Evolutionary conservation across 2,797 vertebrate species (phyloP), one percentile per base, ranked within the genome.

Genomic region (Diceros bicornis): DNA sequence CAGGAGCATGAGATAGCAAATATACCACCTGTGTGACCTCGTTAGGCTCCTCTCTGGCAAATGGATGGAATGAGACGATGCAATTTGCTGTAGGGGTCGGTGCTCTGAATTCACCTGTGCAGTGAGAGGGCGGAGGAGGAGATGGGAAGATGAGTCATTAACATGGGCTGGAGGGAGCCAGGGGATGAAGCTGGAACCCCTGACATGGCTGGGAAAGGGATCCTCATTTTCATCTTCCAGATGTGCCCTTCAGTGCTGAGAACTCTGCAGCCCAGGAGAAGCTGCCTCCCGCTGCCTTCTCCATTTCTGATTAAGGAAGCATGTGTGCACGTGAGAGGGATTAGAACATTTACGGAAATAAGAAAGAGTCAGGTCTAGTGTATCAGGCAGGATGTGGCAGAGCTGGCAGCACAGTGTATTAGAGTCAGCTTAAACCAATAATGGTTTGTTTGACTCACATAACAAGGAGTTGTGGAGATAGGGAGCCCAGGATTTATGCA

Each of bases 1-100:
- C 93, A 72, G 89, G 85, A 91, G 52, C 72, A 95, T 84, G 91
- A 34, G 87, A 61, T 7, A 52, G 13, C 50, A 94, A 93, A 72
- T 55, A 75, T 18, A 81, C 0, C 17, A 16, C 94, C 94, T n/a
- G 88, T 52, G 21, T 96, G 97, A 96, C 93, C 98, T 27, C n/a
- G 9, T 23, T 32, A 4, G 96, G 89, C 91, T 59, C 37, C 29
- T 32, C 1, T 32, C 12, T 32, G 47, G 75, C 4, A 50, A 66
- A 52, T 0, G 14, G 90, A 7, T 27, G 47, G 41, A 62, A 64
- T 2, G 29, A n/a, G 66, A 75, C 17, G 78, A 78, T 91, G 89
- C 50, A 66, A 47, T 90, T 96, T 64, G 85, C 92, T 90, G 20
- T 57, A 14, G 7, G 16, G 4, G 34, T 44, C 29, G 37, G 10